These are phyloP conservation scores for Gallinago paraguaiae DNA, from an alignment of 2,113 vertebrate species.

Conservation along the genomic window DNA sequence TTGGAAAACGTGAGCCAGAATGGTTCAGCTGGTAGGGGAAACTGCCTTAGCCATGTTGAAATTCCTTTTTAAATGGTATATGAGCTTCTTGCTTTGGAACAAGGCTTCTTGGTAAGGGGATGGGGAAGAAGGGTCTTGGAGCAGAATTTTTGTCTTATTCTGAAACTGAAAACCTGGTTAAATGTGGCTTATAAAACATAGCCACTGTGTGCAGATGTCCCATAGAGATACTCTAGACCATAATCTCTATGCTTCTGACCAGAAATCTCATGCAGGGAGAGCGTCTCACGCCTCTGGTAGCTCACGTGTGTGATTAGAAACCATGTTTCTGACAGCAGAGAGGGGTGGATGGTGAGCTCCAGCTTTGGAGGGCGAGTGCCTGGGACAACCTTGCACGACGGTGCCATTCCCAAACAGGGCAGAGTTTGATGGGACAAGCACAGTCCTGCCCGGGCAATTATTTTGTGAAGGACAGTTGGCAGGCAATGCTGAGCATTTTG, in stretches of 20 bases:
- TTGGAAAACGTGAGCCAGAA: neutral
- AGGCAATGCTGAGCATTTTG: neutral
- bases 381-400: neutral
- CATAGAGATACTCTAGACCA: neutral
- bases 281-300: neutral
- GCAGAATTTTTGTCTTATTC: neutral
- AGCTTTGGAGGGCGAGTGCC: fast-evolving
- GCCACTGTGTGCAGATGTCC: neutral
- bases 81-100: neutral
- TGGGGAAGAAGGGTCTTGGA: neutral
- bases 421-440: neutral
- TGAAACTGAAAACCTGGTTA: neutral
- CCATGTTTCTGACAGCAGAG: neutral
- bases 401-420: neutral
- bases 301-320: neutral
- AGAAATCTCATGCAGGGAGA: neutral
- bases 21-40: neutral
- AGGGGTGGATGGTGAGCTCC: neutral
- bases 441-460: neutral
- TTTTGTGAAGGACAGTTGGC: neutral
- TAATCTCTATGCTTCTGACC: neutral
- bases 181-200: neutral
- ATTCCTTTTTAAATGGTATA: neutral
- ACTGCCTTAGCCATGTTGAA: neutral
- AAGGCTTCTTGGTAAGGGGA: neutral